A percentile compares a stretch with the other conserved stretches of the same genome.
Evolutionary conservation across 2,888 invertebrate genomes (phyloP).

Genomic region (Petrophora chlorosata): DNA sequence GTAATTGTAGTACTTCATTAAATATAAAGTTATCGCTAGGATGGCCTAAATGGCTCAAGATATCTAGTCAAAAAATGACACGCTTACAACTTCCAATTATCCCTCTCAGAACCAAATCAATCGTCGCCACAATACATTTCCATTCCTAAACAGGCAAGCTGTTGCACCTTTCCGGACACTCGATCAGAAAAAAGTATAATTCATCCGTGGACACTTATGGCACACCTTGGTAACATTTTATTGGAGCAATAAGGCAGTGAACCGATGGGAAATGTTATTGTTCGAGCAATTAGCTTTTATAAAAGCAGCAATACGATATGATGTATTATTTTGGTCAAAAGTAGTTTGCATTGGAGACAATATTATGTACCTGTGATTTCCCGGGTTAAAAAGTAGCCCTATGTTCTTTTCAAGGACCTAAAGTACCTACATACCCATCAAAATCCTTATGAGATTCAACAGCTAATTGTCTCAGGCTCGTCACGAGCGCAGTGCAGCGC

Average conservation of each 20-base stretch:
- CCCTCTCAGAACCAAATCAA: neutral
- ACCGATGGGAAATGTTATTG: conserved; percentile 19
- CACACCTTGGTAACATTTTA: conserved; percentile 21
- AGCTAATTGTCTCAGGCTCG: too few relatives aligned
- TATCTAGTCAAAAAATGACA: too few relatives aligned
- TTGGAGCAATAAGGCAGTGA: conserved; percentile 23
- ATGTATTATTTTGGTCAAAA: conserved; percentile 2
- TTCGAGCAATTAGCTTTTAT: conserved; percentile 21
- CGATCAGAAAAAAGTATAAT: conserved; percentile 17
- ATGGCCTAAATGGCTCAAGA: too few relatives aligned
- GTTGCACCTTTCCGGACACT: neutral
- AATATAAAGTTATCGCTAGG: too few relatives aligned
- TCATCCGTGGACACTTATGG: conserved; percentile 6
- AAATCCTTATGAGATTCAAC: too few relatives aligned
- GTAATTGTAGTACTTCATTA: too few relatives aligned
- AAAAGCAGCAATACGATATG: conserved; percentile 5
- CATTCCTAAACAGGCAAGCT: conserved; percentile 1
- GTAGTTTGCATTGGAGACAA: conserved; percentile 5
- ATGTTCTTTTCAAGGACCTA: too few relatives aligned
- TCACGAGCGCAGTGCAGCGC: too few relatives aligned
- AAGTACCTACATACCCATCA: too few relatives aligned
- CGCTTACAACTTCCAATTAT: too few relatives aligned
- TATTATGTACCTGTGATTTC: neutral
- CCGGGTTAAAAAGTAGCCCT: too few relatives aligned
- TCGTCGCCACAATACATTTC: neutral